Evolutionary conservation across 2,797 vertebrate species (phyloP).

Genomic region (Falco columbarius): DNA sequence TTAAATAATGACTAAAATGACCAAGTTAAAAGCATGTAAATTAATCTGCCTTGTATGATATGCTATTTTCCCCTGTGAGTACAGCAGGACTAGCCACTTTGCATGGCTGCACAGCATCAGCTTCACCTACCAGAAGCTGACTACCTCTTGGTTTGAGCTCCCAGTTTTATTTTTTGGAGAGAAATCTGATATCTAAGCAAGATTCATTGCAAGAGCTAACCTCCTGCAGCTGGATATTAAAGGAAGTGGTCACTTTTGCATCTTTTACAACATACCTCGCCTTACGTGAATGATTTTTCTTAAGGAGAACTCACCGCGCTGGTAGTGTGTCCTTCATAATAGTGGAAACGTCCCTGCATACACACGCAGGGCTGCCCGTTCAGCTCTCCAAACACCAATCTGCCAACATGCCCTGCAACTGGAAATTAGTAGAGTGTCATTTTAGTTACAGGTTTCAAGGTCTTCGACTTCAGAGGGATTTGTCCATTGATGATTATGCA

Average conservation of each 20-base stretch:
- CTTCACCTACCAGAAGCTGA: neutral
- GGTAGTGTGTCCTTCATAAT: conserved; percentile 83
- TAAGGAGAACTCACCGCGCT: conserved; percentile 71
- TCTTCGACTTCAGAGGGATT: neutral
- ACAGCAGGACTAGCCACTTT: neutral
- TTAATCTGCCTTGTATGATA: neutral
- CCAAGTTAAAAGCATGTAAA: neutral
- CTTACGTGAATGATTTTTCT: accelerated
- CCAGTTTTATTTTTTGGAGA: neutral
- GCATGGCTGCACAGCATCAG: neutral
- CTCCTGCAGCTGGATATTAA: neutral
- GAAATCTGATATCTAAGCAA: neutral
- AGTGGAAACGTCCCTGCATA: conserved; percentile 89
- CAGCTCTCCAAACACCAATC: conserved; percentile 85
- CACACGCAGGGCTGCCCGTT: conserved; percentile 81
- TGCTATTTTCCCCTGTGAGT: accelerated
- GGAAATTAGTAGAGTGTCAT: neutral
- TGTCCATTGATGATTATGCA: neutral
- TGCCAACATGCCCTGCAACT: conserved; percentile 77
- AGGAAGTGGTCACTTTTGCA: neutral
- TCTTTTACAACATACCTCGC: neutral
- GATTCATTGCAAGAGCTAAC: neutral
- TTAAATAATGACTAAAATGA: neutral
- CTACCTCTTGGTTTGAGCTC: neutral
- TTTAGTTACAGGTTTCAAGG: neutral